Base-by-base conservation (phyloP, 1,140 invertebrate genomes). In the Drosophila repleta region DNA sequence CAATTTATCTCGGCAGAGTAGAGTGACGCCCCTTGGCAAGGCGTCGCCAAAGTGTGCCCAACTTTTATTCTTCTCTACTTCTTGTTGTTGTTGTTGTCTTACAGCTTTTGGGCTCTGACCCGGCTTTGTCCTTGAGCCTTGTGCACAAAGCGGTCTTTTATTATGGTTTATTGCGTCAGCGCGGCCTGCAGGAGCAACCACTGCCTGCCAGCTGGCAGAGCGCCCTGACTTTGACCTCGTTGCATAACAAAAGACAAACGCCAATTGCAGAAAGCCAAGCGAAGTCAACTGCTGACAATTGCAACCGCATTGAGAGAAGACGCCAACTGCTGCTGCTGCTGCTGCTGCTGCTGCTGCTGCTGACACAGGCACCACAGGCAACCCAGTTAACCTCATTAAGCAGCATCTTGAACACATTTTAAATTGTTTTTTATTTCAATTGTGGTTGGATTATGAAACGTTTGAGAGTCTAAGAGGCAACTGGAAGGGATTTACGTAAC, bases 161-260 rank as follows among this genome's bases (percentile, higher is more conserved):
- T 72, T 82, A 69, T 77, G 70, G 74, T 69, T 87, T 85, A 87
- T 85, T 85, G 74, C 82, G 82, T 85, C 82, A 84, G 73, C 68
- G 52, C 45, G 39, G 45, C 45, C 11, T 15, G 67, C 56, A 60
- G 45, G 18, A 55, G 37, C 61, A 13, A 3, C 11, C 11, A 35
- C 32, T 35, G 41, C 32, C 48, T 71, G 64, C 70, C 76, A 71
- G 65, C 72, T 79, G 76, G 63, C 72, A 61, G 69, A 18, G 52
- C 41, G 62, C 75, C 71, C 68, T 69, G 73, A 76, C 73, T 80
- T 80, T 84, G 81, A 80, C 81, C 81, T 79, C 81, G 64, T 84
- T 84, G 73, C 73, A 74, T 73, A 84, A 85, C 73, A 69, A 79
- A 70, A 58, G 67, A 24, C 39, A 41, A 37, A 20, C 6, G 21